These are phyloP conservation scores for Agrotis ipsilon DNA, from an alignment of 2,888 invertebrate genomes.

Conservation along the genomic window DNA sequence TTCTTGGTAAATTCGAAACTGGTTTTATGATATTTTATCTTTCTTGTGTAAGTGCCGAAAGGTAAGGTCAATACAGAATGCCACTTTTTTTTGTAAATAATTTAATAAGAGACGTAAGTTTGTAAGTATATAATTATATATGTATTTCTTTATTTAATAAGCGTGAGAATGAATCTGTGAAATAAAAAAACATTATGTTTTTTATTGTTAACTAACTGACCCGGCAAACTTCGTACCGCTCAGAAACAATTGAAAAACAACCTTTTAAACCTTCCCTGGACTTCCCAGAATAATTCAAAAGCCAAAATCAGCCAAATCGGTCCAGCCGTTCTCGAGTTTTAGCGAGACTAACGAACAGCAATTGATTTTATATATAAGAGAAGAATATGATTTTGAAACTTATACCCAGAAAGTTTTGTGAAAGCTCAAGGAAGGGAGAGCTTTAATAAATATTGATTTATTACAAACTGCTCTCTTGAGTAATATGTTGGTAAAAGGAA, in stretches of 20 bases:
- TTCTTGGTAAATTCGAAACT: constrained; percentile 47
- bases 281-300: no score
- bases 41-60: constrained; percentile 42
- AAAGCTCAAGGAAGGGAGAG: background rate
- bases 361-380: no score
- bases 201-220: no score
- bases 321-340: no score
- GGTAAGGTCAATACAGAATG: constrained; percentile 26
- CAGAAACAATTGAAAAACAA: no score
- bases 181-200: constrained; percentile 19
- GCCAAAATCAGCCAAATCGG: no score
- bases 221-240: no score
- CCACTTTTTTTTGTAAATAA: constrained; percentile 9
- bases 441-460: constrained; percentile 10
- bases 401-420: background rate
- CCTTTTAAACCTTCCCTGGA: no score
- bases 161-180: background rate
- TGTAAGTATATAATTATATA: no score
- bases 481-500: no score
- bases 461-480: background rate
- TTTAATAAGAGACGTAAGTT: constrained; percentile 10
- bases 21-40: constrained; percentile 48
- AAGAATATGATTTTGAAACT: no score
- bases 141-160: constrained; percentile 5
- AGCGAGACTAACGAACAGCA: no score